Conservation (phyloP, 2,797 vertebrate genomes). For the Macropodus opercularis region DNA sequence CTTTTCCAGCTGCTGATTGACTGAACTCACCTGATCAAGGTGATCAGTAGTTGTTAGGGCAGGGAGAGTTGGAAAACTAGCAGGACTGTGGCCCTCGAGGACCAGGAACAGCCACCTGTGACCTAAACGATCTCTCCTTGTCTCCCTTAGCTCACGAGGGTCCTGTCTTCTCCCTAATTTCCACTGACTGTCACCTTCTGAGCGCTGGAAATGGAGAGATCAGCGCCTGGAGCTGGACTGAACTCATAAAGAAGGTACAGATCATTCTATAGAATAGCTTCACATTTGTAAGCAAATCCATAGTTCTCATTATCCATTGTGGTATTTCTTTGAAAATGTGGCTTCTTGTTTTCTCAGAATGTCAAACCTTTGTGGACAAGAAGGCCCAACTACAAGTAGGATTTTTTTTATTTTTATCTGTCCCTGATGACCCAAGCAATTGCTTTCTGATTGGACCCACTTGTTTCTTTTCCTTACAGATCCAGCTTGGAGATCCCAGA, state of each 20-base stretch:
- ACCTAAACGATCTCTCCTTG: too few species aligned
- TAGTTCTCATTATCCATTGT: background rate
- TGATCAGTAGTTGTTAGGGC: too few species aligned
- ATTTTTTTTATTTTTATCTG: background rate
- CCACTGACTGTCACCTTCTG: slow-evolving; percentile 82
- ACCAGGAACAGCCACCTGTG: too few species aligned
- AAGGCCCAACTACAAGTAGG: slow-evolving; percentile 87
- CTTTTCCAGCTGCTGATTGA: too few species aligned
- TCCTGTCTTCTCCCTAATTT: slow-evolving; percentile 86
- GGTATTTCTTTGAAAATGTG: background rate
- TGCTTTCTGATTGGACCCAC: background rate
- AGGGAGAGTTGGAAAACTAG: too few species aligned
- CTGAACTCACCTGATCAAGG: too few species aligned
- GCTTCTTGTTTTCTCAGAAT: slow-evolving; percentile 74
- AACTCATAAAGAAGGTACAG: slow-evolving; percentile 87
- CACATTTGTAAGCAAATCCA: background rate
- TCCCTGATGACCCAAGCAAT: background rate
- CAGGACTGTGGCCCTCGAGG: too few species aligned
- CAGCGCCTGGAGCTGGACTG: slow-evolving; percentile 89
- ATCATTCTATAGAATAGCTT: background rate
- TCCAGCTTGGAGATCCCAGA: slow-evolving; percentile 90
- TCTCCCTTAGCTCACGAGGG: slow-evolving; percentile 84
- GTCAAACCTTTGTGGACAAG: slow-evolving; percentile 85
- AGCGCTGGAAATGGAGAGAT: slow-evolving; percentile 86
- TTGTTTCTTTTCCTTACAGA: slow-evolving; percentile 61